These are phyloP conservation scores for Pyrrhia umbra DNA, from an alignment of 2,888 invertebrate species.

Conservation along the genomic window DNA sequence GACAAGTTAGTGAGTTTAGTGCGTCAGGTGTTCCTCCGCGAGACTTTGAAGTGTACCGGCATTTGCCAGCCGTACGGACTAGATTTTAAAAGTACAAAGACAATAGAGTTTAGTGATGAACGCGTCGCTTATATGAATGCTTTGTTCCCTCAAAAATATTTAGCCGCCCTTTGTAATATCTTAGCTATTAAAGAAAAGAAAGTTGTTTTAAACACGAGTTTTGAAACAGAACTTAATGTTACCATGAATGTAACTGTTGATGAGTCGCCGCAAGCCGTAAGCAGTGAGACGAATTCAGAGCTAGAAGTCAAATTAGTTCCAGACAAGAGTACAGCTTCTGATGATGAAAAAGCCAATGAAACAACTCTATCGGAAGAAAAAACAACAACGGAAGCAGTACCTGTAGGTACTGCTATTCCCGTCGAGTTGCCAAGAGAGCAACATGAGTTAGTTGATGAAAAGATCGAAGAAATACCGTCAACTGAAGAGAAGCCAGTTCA, in stretches of 20 bases:
- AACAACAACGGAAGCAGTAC: constrained; percentile 68
- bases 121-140: constrained; percentile 91
- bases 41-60: constrained; percentile 91
- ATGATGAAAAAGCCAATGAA: constrained; percentile 79
- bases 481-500: constrained; percentile 72
- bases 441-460: constrained; percentile 70
- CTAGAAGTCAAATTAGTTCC: constrained; percentile 79
- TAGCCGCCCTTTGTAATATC: constrained; percentile 95
- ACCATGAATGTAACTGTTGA: constrained; percentile 85
- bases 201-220: constrained; percentile 92
- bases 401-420: constrained; percentile 69
- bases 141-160: constrained; percentile 92
- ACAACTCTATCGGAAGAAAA: constrained; percentile 76
- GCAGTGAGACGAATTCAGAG: constrained; percentile 79
- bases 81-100: constrained; percentile 90
- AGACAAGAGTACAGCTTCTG: constrained; percentile 76
- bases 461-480: constrained; percentile 70
- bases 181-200: constrained; percentile 92
- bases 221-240: constrained; percentile 87
- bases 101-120: constrained; percentile 85
- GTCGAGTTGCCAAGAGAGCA: constrained; percentile 78
- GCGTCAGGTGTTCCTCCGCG: constrained; percentile 90
- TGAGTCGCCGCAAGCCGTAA: constrained; percentile 76
- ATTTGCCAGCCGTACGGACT: constrained; percentile 91
- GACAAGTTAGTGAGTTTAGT: constrained; percentile 91